Conservation (phyloP, 2,113 vertebrate species). For the Azemiops feae region DNA sequence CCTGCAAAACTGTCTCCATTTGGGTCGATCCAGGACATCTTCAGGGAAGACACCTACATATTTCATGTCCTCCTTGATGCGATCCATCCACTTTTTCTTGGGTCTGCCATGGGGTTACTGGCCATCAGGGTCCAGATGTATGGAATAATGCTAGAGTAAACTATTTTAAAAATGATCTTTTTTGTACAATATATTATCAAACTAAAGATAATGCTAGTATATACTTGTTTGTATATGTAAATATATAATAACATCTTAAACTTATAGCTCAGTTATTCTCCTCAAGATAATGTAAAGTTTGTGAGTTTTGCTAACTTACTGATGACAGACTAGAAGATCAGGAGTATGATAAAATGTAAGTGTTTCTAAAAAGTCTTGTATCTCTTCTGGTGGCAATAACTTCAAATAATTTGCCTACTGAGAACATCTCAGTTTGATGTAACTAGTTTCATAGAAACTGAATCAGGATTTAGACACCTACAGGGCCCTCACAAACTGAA, state of each 20-base stretch:
- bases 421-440: slow-evolving; percentile 65
- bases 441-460: slow-evolving; percentile 59
- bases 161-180: neutral
- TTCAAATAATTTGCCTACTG: slow-evolving; percentile 65
- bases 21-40: neutral
- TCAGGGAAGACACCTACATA: neutral
- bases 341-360: slow-evolving; percentile 60
- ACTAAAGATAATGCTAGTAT: neutral
- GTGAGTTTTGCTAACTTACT: slow-evolving; percentile 52
- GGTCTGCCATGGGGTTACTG: neutral
- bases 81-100: neutral
- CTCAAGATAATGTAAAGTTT: slow-evolving; percentile 29
- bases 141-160: neutral
- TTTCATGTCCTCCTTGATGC: neutral
- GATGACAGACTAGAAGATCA: slow-evolving; percentile 35
- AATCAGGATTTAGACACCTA: slow-evolving; percentile 55
- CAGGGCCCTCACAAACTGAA: slow-evolving; percentile 50
- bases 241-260: neutral
- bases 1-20: neutral
- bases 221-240: neutral
- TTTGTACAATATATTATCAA: neutral
- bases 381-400: slow-evolving; percentile 53
- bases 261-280: slow-evolving; percentile 28
- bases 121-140: neutral
- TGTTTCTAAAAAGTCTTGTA: slow-evolving; percentile 55